Percentiles rank a stretch among this genome's conserved stretches.
phyloP scores from a whole-genome alignment of 2,797 vertebrate genomes.

The Philypnodon macrostomus region DNA sequence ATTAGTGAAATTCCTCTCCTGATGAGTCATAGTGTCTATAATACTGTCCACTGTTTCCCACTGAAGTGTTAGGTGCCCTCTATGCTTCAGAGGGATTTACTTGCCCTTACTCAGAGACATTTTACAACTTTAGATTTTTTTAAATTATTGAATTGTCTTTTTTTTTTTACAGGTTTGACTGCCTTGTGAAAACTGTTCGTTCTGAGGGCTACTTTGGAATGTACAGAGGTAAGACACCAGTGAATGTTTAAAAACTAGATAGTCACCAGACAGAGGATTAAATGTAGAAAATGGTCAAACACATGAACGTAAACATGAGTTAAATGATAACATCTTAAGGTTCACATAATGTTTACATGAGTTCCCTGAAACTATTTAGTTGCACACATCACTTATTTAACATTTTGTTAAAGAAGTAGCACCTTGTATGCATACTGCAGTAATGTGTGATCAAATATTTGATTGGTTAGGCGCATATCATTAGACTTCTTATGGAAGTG shows the following conservation, averaged over 20 bases:
- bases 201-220: constrained; percentile 87
- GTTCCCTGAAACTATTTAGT: constrained; percentile 4
- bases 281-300: constrained; percentile 22
- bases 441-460: not conserved
- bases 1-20: constrained; percentile 6
- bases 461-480: too few relatives aligned
- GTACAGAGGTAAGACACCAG: constrained; percentile 85
- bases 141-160: not conserved
- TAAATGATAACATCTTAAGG: not conserved
- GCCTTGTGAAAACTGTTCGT: constrained; percentile 83
- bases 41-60: constrained; percentile 13
- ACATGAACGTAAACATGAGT: constrained; percentile 11
- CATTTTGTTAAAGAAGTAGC: not conserved
- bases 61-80: constrained; percentile 3
- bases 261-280: constrained; percentile 4
- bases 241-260: constrained; percentile 26
- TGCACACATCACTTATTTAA: not conserved
- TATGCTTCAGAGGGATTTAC: constrained; percentile 19
- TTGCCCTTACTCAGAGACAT: too few relatives aligned
- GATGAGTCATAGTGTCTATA: constrained; percentile 1
- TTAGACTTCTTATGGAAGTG: constrained; percentile 18
- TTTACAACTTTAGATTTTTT: not conserved
- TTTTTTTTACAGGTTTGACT: constrained; percentile 77
- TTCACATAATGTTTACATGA: constrained; percentile 29
- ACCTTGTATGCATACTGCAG: not conserved